Conservation (phyloP, 2,797 vertebrate species). For the Fistularia tabacaria region DNA sequence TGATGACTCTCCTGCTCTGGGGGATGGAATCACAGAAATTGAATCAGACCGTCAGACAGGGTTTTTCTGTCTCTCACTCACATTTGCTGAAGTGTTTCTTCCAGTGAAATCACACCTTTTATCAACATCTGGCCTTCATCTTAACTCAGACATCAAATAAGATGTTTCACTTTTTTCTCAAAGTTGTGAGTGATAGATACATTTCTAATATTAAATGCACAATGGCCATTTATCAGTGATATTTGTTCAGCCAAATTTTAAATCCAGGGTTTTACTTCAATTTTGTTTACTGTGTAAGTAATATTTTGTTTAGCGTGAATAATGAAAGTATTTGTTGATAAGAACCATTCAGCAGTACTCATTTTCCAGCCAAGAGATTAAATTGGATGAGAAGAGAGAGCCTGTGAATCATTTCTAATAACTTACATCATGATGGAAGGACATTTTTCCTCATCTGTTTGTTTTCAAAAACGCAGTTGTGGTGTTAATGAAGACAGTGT, state of each 20-base stretch:
- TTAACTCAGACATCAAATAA: conserved; percentile 40
- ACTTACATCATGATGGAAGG: conserved; percentile 47
- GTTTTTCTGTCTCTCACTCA: conserved; percentile 44
- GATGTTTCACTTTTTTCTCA: conserved; percentile 19
- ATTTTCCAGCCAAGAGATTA: conserved; percentile 44
- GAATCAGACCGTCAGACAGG: conserved; percentile 36
- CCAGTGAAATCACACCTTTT: conserved; percentile 42
- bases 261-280: conserved; percentile 28
- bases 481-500: conserved; percentile 55
- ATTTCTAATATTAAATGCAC: conserved; percentile 23
- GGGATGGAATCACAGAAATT: conserved; percentile 47
- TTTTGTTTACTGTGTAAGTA: conserved; percentile 42
- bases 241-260: conserved; percentile 20
- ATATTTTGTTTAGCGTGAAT: conserved; percentile 47
- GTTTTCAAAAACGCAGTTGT: conserved; percentile 59
- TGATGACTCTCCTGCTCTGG: conserved; percentile 28
- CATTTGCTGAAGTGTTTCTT: conserved; percentile 25
- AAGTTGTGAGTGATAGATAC: not conserved
- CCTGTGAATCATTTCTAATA: conserved; percentile 57
- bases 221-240: conserved; percentile 11
- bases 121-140: conserved; percentile 56
- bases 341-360: conserved; percentile 38
- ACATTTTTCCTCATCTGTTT: conserved; percentile 47
- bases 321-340: conserved; percentile 43
- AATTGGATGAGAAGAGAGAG: conserved; percentile 39